A percentile compares a stretch with the other conserved stretches of the same genome.
Evolutionary conservation across 2,113 vertebrate genomes (phyloP).

Genomic region (Tympanuchus pallidicinctus): DNA sequence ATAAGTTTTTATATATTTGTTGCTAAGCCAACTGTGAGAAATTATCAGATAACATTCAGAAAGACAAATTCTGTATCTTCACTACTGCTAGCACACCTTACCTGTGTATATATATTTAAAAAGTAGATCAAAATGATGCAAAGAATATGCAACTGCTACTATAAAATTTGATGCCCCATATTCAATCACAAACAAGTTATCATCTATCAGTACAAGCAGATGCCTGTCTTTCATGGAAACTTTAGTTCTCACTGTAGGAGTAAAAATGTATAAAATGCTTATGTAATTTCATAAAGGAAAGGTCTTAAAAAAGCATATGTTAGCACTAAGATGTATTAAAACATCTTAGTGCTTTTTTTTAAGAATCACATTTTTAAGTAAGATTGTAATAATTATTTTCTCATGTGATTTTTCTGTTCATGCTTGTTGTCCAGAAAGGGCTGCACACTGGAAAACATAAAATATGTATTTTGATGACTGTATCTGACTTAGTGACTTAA

Average conservation of each 20-base stretch:
- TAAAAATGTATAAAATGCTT: neutral
- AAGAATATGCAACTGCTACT: neutral
- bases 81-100: neutral
- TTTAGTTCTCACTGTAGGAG: neutral
- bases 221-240: neutral
- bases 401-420: neutral
- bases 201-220: neutral
- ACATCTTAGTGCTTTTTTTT: neutral
- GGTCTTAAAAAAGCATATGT: neutral
- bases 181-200: neutral
- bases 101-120: neutral
- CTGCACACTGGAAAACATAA: neutral
- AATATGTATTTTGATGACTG: neutral
- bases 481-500: neutral
- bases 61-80: constrained; percentile 9
- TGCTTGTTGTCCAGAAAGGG: neutral
- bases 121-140: constrained; percentile 5
- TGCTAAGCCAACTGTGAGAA: neutral
- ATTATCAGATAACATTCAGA: neutral
- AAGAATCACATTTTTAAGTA: neutral
- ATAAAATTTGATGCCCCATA: neutral
- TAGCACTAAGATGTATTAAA: neutral
- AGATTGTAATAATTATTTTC: neutral
- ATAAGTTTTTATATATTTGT: neutral
- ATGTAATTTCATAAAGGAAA: neutral